Evolutionary conservation across 2,888 invertebrate genomes (phyloP).

Genomic region (Heterodera filipjevi): DNA sequence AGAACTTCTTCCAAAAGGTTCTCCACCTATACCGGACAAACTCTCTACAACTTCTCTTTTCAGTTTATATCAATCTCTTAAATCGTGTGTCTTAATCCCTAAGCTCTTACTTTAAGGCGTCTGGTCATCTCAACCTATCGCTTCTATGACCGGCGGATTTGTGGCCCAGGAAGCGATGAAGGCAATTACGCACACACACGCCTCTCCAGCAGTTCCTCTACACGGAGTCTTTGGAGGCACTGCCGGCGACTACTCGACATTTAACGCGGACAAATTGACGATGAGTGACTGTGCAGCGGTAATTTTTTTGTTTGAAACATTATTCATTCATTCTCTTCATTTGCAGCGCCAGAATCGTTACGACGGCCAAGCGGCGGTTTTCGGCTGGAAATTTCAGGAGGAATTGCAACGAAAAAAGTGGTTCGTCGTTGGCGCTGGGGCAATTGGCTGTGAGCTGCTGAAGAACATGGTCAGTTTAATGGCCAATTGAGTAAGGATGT

Average conservation of each 20-base stretch:
- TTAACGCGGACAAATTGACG: constrained; percentile 53
- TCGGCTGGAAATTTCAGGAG: constrained; percentile 86
- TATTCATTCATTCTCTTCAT: no score
- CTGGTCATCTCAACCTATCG: constrained; percentile 78
- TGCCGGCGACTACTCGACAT: constrained; percentile 73
- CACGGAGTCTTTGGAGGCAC: constrained; percentile 80
- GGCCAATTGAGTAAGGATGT: no score
- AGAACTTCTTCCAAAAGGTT: constrained; percentile 42
- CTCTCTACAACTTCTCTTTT: constrained; percentile 39
- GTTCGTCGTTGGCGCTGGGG: constrained; percentile 70
- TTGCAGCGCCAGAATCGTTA: constrained; percentile 67
- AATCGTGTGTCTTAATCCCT: background rate
- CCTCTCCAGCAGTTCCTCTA: constrained; percentile 73
- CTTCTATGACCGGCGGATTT: constrained; percentile 81
- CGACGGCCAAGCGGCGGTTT: constrained; percentile 89
- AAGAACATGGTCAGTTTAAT: constrained; percentile 84
- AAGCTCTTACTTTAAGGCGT: constrained; percentile 53
- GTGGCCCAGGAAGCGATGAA: constrained; percentile 97
- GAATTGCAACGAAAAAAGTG: constrained; percentile 78
- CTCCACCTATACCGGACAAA: constrained; percentile 35
- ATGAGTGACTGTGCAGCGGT: constrained; percentile 42
- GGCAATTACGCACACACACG: constrained; percentile 66
- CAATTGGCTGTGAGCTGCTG: constrained; percentile 86
- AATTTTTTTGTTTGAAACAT: no score
- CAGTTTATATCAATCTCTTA: no score